These are phyloP conservation scores for Amphiprion ocellaris DNA, from an alignment of 2,113 vertebrate genomes.

Conservation along the genomic window DNA sequence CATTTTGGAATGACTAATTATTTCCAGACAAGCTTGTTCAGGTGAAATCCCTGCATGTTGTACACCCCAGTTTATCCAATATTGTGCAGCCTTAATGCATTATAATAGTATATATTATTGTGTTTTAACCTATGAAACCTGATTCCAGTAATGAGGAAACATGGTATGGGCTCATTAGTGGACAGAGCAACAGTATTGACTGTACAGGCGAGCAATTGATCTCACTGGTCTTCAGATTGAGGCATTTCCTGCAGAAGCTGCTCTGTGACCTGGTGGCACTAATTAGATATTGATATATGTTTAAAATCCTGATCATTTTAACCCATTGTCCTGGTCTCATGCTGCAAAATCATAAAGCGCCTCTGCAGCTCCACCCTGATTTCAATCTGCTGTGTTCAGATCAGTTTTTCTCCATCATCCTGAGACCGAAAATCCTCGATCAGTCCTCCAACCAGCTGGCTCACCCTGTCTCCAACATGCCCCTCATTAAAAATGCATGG, in stretches of 20 bases:
- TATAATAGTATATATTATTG: no score
- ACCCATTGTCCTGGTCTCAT: not conserved
- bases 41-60: no score
- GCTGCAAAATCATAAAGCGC: slow-evolving; percentile 27
- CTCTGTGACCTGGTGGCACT: not conserved
- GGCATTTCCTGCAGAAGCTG: not conserved
- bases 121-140: no score
- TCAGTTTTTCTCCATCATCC: not conserved
- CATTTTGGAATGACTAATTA: no score
- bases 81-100: no score
- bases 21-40: no score
- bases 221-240: no score
- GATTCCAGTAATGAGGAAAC: not conserved
- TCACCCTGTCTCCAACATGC: slow-evolving; percentile 35
- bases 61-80: no score
- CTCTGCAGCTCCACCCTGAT: slow-evolving; percentile 41
- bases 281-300: no score
- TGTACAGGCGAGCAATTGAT: not conserved
- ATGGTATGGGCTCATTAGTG: not conserved
- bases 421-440: not conserved
- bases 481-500: slow-evolving; percentile 69
- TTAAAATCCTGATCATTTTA: no score
- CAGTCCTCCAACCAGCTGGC: not conserved
- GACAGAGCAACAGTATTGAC: not conserved
- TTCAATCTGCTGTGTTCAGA: not conserved